Evolutionary conservation across 1,140 invertebrate genomes (phyloP), one percentile per base, ranked within the genome.

Genomic region (Episyrphus balteatus): DNA sequence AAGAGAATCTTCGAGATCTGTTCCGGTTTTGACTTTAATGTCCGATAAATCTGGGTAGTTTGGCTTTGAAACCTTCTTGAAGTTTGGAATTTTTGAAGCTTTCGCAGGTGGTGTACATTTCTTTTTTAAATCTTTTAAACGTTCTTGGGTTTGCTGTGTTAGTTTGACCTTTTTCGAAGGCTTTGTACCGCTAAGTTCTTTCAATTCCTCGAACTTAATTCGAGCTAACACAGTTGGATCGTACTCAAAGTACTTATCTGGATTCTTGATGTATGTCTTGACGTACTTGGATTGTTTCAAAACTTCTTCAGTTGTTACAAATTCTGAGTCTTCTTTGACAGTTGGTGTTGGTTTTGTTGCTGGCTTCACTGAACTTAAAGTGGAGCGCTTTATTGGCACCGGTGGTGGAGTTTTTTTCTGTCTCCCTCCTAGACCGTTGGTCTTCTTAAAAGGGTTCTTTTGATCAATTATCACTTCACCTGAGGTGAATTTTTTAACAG

Each of bases 231-330:
- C 57, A 34, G 63, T 56, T 17, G 62, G 62, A 56, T 68, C 66
- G 44, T 68, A 68, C 13, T 55, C 57, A 31, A 68, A 66, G 32
- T 58, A 59, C 14, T 62, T 50, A 51, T 68, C 66, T 1, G 66
- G 66, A 50, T 68, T 66, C 46, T 68, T 68, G 8, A 68, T 62
- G 37, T 68, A 68, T 0, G 66, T 68, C 42, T 64, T 68, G 13
- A 68, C 65, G 53, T 65, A 68, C 50, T 68, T 68, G 21, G 66
- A 68, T 42, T 68, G 62, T 17, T 63, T 68, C 12, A 68, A 57
- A 18, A 68, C 66, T 42, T 68, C 66, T 49, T 68, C 65, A 18
- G 61, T 68, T 42, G 66, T 68, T 21, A 68, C 49, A 45, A 54
- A 68, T 2, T 68, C 65, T 47, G 5, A 33, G 8, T 42, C 47